phyloP scores from a whole-genome alignment of 92 coral and sea anemone genomes.

The Metridium senile region DNA sequence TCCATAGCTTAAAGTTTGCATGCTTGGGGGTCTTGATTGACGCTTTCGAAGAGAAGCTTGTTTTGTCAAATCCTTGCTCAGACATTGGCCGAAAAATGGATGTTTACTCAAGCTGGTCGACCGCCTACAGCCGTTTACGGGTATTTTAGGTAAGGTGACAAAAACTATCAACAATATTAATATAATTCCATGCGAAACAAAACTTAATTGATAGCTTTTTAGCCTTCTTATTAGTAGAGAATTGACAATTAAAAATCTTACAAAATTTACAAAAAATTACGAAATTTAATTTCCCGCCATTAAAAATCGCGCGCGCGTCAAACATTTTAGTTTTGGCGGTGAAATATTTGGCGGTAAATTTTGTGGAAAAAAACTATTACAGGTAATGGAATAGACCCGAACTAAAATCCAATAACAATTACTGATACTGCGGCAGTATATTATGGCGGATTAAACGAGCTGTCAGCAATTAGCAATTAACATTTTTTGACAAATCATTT shows the following conservation, averaged over 20 bases:
- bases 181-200: not conserved
- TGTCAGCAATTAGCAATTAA: not conserved
- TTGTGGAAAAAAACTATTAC: not conserved
- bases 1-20: slow-evolving; percentile 11
- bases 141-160: slow-evolving; percentile 22
- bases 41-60: slow-evolving; percentile 20
- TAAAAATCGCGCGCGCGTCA: slow-evolving; percentile 10
- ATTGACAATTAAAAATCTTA: too few species aligned
- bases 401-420: not conserved
- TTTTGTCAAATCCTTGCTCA: not conserved
- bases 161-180: slow-evolving; percentile 12
- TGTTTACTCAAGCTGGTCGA: slow-evolving; percentile 16
- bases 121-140: slow-evolving; percentile 19
- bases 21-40: slow-evolving; percentile 34
- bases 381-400: not conserved
- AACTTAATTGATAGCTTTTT: not conserved
- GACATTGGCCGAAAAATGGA: not conserved
- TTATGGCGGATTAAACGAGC: not conserved
- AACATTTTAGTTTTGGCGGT: slow-evolving; percentile 1
- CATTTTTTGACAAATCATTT: too few species aligned
- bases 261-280: too few species aligned
- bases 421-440: not conserved
- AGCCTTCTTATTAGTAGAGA: too few species aligned
- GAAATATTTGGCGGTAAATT: slow-evolving; percentile 6
- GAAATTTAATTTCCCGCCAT: slow-evolving; percentile 22